These are phyloP conservation scores for Cataglyphis rosenhaueri DNA, from an alignment of 2,888 invertebrate genomes.

Conservation along the genomic window DNA sequence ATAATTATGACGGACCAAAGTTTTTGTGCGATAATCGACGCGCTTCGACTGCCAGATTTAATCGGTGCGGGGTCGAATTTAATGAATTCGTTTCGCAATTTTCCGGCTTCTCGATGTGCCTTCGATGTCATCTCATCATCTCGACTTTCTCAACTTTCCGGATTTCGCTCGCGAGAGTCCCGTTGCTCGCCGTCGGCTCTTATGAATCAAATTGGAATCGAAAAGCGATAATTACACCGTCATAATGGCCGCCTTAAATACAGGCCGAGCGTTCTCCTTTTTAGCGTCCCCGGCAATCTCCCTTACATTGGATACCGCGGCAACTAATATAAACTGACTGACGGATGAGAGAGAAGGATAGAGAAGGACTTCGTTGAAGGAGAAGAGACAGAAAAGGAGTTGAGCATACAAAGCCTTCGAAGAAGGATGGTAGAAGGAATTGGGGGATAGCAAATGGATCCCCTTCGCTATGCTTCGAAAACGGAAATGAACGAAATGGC, in stretches of 20 bases:
- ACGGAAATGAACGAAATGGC: constrained; percentile 85
- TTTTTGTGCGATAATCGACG: constrained; percentile 48
- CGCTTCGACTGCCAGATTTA: constrained; percentile 45
- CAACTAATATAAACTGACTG: constrained; percentile 83
- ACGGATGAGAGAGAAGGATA: constrained; percentile 70
- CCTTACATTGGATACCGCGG: constrained; percentile 55
- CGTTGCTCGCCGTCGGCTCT: constrained; percentile 60
- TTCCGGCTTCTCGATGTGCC: constrained; percentile 37
- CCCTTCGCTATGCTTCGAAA: constrained; percentile 72
- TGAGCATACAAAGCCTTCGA: constrained; percentile 78
- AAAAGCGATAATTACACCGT: constrained; percentile 82
- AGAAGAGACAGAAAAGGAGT: constrained; percentile 68
- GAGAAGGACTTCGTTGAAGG: constrained; percentile 38
- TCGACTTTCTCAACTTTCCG: constrained; percentile 24
- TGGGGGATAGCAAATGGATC: constrained; percentile 83
- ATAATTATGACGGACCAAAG: constrained; percentile 47
- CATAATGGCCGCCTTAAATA: constrained; percentile 82
- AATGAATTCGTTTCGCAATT: constrained; percentile 55
- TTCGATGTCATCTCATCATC: constrained; percentile 15
- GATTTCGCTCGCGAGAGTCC: constrained; percentile 38
- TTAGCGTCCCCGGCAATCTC: constrained; percentile 52
- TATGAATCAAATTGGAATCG: constrained; percentile 81
- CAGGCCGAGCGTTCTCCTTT: constrained; percentile 62
- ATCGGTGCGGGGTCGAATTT: constrained; percentile 46
- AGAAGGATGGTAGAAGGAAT: constrained; percentile 75